Evolutionary conservation across 2,113 vertebrate genomes (phyloP), one percentile per base, ranked within the genome.

Genomic region (Microtus montanus): DNA sequence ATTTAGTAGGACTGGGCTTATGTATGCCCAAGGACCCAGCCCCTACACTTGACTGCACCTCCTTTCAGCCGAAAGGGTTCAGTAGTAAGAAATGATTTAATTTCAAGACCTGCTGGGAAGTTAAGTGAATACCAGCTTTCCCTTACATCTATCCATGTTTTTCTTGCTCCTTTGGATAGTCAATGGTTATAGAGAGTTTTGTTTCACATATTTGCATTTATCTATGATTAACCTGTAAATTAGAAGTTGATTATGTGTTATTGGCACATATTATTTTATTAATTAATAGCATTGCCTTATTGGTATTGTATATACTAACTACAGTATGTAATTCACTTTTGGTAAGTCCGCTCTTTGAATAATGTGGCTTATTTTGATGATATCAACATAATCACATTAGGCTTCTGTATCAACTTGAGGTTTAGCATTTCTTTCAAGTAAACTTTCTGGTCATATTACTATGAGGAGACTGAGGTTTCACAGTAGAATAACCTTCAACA

Each of bases 341-440:
- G 10, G 0, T 92, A 70, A 84, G 30, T 80, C 64, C 17, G 5
- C 49, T 71, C 78, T n/a, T 92, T 82, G 38, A 80, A 79, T 83
- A 49, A 19, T 83, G 89, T 89, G 41, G 1, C 8, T 58, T 79
- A 7, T 78, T 93, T 24, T 49, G 64, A 83, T 93, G 79, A n/a
- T 3, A 83, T 83, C 35, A 73, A 6, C 26, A 61, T 79, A 84
- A 3, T 90, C 90, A 66, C 83, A 91, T 52, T 28, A 79, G 20
- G 19, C 20, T 87, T 64, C 3, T 91, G 28, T n/a, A 70, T 96
- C 91, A 91, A 73, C 64, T 79, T 91, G 4, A 79, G 8, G 11
- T 71, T 89, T 94, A 66, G 24, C 66, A 63, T 89, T 84, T 30
- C 88, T 83, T 92, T 92, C 44, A 89, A 47, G 52, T 41, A 89